phyloP scores from a whole-genome alignment of 2,888 invertebrate species.

The Micropterix aruncella region DNA sequence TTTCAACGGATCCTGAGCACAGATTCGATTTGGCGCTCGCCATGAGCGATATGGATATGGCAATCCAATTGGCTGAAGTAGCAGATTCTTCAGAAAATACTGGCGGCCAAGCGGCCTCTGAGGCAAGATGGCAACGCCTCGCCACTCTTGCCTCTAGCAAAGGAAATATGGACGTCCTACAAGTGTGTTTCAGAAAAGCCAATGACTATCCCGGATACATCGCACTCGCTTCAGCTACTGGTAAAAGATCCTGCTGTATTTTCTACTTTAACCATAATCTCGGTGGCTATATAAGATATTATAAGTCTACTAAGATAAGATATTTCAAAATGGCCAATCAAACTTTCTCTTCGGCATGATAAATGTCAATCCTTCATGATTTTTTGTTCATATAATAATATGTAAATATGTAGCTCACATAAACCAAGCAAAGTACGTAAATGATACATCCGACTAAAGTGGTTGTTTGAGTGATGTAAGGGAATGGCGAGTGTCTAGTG shows the following conservation, averaged over 20 bases:
- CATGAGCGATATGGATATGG: slow-evolving; percentile 75
- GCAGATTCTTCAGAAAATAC: slow-evolving; percentile 40
- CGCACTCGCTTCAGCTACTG: slow-evolving; percentile 70
- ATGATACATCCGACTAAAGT: no score
- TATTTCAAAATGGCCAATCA: not conserved
- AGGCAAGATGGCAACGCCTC: slow-evolving; percentile 83
- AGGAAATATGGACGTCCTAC: slow-evolving; percentile 77
- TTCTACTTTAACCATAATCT: not conserved
- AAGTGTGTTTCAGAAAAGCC: slow-evolving; percentile 88
- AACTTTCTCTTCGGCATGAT: no score
- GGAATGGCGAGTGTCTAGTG: no score
- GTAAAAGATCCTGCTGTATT: slow-evolving; percentile 14
- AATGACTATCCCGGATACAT: slow-evolving; percentile 88
- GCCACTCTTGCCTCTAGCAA: slow-evolving; percentile 80
- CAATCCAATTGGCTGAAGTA: slow-evolving; percentile 75
- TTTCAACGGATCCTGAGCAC: slow-evolving; percentile 95
- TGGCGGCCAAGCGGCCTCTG: not conserved
- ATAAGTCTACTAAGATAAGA: not conserved
- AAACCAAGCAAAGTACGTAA: no score
- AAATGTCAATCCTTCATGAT: not conserved
- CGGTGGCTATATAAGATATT: not conserved
- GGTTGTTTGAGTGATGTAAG: no score
- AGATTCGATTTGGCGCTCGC: slow-evolving; percentile 90
- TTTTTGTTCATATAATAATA: not conserved
- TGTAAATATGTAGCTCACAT: slow-evolving; percentile 4